Base-by-base conservation (phyloP, 2,888 invertebrate genomes). In the Leuctra nigra region DNA sequence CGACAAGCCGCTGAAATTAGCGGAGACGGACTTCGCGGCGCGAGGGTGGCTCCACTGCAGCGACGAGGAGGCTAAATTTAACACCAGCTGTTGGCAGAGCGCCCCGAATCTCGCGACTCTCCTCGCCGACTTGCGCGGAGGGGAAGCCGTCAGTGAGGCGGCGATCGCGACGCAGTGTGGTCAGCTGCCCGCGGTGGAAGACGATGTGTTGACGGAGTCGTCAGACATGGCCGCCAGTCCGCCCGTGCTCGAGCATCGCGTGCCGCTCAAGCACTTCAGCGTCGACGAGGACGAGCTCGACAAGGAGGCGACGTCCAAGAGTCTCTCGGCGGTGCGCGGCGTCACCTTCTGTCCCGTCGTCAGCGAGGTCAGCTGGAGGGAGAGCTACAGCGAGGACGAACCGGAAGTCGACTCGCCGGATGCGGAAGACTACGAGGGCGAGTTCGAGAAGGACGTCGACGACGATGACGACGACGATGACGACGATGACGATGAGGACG, bases 321-420 rank as follows among this genome's bases (percentile, higher is more conserved):
- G 53, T 25, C 7, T 53, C 20, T 46, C 55, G 47, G 44, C 55
- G 22, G 24, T 55, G 36, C 44, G 79, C 66, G 86, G 86, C 52
- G 88, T 89, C 24, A 87, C 86, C 66, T 89, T 89, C 69, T 86
- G 84, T 64, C 87, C 87, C 2, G 82, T 88, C 53, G 87, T 89
- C 13, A 83, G 86, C 48, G 86, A 88, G 72, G 86, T 88, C 59
- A 84, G 84, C 68, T 89, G 88, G 86, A 84, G 86, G 65, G 74
- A 77, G 60, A 80, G 79, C 65, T 70, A 74, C 58, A 80, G 77
- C 64, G 67, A 66, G 44, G 66, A 50, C 41, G 54, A 57, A 20
- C 38, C 41, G 38, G 50, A 58, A 22, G 55, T 55, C 20, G 54
- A 39, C 24, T 22, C 24, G 18, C n/a, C n/a, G n/a, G n/a, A n/a